A percentile compares a stretch with the other conserved stretches of the same genome.
These are phyloP conservation scores for Agrilus biguttatus DNA, from an alignment of 2,888 invertebrate species.

Conservation along the genomic window DNA sequence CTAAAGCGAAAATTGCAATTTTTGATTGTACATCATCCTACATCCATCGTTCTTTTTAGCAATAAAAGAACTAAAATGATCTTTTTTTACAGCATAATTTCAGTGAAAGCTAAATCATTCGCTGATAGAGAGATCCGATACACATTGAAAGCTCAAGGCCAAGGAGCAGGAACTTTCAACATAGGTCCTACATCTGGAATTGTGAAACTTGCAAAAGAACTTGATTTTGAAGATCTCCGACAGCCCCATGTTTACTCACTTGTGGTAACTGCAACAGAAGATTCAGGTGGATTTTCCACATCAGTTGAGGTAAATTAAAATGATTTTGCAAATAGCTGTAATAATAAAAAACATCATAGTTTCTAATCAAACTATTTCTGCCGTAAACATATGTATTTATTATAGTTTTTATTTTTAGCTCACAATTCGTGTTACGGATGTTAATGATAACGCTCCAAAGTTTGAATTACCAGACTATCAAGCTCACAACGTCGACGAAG, in stretches of 20 bases:
- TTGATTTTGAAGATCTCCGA: conserved; percentile 92
- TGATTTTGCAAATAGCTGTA: conserved; percentile 7
- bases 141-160: conserved; percentile 85
- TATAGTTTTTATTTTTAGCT: conserved; percentile 42
- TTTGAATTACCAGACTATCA: conserved; percentile 95
- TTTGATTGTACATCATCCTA: too few species aligned
- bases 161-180: conserved; percentile 89
- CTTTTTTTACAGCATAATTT: conserved; percentile 66
- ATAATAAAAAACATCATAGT: neutral
- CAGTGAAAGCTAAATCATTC: conserved; percentile 94
- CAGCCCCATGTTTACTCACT: conserved; percentile 90
- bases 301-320: conserved; percentile 83
- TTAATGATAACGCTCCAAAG: conserved; percentile 95
- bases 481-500: conserved; percentile 91
- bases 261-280: conserved; percentile 89
- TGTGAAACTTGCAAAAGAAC: conserved; percentile 85
- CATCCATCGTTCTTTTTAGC: too few species aligned
- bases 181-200: conserved; percentile 90
- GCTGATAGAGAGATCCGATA: conserved; percentile 95
- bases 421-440: conserved; percentile 87
- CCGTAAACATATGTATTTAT: neutral
- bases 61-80: too few species aligned
- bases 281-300: conserved; percentile 92
- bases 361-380: neutral
- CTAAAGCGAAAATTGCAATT: too few species aligned